These are phyloP conservation scores for Zaprionus africanus DNA, from an alignment of 1,140 invertebrate genomes.

Conservation along the genomic window DNA sequence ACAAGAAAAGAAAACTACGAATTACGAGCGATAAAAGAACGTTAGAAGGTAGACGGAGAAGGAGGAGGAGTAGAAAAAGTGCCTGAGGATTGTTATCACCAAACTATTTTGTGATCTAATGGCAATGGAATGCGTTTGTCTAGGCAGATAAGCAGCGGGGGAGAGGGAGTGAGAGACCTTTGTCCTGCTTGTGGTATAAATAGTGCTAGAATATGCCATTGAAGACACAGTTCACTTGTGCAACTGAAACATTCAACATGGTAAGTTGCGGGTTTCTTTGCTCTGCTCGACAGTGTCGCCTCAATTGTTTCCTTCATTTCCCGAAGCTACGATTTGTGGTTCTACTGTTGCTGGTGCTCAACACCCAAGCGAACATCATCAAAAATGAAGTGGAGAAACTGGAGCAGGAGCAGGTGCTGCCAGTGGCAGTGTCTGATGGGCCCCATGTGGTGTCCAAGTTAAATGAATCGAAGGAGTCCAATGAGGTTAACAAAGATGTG, in stretches of 20 bases:
- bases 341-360: slow-evolving; percentile 26
- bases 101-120: slow-evolving; percentile 42
- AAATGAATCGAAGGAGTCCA: background rate
- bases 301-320: slow-evolving; percentile 12
- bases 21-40: slow-evolving; percentile 26
- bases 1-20: slow-evolving; percentile 39
- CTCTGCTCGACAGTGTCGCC: background rate
- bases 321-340: slow-evolving; percentile 42
- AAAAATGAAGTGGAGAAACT: background rate
- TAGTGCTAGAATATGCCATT: background rate
- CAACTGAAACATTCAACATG: slow-evolving; percentile 59
- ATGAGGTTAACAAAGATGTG: slow-evolving; percentile 1
- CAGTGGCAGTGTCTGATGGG: background rate
- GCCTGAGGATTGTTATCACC: slow-evolving; percentile 26
- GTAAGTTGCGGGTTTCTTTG: slow-evolving; percentile 50
- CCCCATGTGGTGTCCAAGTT: background rate
- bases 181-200: slow-evolving; percentile 55
- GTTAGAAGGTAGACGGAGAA: background rate
- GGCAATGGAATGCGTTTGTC: slow-evolving; percentile 5
- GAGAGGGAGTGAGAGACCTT: slow-evolving; percentile 5
- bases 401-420: background rate
- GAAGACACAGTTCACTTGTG: slow-evolving; percentile 62
- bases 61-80: slow-evolving; percentile 20
- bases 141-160: slow-evolving; percentile 7
- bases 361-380: slow-evolving; percentile 11